phyloP scores from a whole-genome alignment of 2,113 vertebrate genomes.

The Dunckerocampus dactyliophorus region DNA sequence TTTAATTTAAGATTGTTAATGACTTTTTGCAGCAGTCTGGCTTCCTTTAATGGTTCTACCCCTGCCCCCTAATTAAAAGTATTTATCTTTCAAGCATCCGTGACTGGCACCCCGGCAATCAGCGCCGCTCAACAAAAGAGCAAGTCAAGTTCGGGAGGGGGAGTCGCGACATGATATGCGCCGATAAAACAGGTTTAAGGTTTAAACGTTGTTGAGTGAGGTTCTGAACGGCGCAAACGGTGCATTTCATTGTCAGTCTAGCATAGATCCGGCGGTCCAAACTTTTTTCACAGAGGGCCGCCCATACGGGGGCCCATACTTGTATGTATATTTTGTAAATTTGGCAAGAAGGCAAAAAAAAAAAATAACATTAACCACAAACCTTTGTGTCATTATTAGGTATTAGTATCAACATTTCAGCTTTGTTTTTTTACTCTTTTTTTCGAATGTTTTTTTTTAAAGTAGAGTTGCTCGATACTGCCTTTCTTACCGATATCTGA shows the following conservation, averaged over 20 bases:
- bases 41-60: conserved; percentile 99
- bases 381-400: too few species aligned
- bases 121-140: conserved; percentile 57
- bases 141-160: conserved; percentile 41
- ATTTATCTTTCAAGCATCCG: conserved; percentile 99
- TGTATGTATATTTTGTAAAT: too few species aligned
- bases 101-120: conserved; percentile 84
- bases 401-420: too few species aligned
- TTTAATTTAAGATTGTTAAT: conserved; percentile 99
- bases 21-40: conserved; percentile 99
- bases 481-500: too few species aligned
- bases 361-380: too few species aligned
- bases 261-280: too few species aligned
- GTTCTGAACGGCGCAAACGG: background rate
- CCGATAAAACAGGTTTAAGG: background rate
- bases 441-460: too few species aligned
- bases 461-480: too few species aligned
- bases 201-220: background rate
- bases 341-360: too few species aligned
- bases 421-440: too few species aligned
- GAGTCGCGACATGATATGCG: background rate
- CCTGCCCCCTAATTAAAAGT: conserved; percentile 99
- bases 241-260: background rate
- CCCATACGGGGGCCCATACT: too few species aligned
- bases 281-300: too few species aligned